These are phyloP conservation scores for Acanthococcus lagerstroemiae DNA, from an alignment of 2,888 invertebrate genomes.

Conservation along the genomic window DNA sequence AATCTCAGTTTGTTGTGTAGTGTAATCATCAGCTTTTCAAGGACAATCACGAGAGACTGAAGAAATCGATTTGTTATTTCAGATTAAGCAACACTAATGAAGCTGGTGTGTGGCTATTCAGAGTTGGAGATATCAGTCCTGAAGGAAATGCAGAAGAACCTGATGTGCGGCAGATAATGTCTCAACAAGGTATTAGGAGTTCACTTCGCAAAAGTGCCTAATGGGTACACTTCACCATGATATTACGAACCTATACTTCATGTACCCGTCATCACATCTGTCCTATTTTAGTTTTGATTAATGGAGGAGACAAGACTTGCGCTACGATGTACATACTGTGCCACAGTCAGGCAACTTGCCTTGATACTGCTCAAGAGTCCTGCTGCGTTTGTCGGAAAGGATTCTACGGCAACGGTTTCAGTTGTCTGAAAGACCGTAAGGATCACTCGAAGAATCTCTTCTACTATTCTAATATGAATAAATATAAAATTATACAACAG, in stretches of 20 bases:
- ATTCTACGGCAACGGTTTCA: slow-evolving; percentile 85
- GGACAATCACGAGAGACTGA: too few species aligned
- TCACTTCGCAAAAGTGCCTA: too few species aligned
- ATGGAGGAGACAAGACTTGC: slow-evolving; percentile 43
- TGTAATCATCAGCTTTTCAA: too few species aligned
- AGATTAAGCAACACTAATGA: slow-evolving; percentile 79
- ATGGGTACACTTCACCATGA: too few species aligned
- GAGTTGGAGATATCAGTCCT: slow-evolving; percentile 59
- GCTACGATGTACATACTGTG: slow-evolving; percentile 61
- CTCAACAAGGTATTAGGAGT: slow-evolving; percentile 18
- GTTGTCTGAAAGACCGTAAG: slow-evolving; percentile 68
- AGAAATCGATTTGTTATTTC: too few species aligned
- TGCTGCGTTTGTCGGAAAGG: slow-evolving; percentile 81
- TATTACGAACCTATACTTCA: not conserved
- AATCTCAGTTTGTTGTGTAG: too few species aligned
- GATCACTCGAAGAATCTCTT: not conserved
- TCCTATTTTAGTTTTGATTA: not conserved
- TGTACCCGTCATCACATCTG: too few species aligned
- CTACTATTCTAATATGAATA: not conserved
- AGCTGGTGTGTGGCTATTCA: slow-evolving; percentile 78
- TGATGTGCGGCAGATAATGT: slow-evolving; percentile 42
- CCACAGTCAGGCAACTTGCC: slow-evolving; percentile 69
- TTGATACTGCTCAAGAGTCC: slow-evolving; percentile 71
- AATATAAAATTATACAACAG: too few species aligned
- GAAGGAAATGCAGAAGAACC: slow-evolving; percentile 58